Evolutionary conservation across 2,888 invertebrate genomes (phyloP).

Genomic region (Globia sparganii): DNA sequence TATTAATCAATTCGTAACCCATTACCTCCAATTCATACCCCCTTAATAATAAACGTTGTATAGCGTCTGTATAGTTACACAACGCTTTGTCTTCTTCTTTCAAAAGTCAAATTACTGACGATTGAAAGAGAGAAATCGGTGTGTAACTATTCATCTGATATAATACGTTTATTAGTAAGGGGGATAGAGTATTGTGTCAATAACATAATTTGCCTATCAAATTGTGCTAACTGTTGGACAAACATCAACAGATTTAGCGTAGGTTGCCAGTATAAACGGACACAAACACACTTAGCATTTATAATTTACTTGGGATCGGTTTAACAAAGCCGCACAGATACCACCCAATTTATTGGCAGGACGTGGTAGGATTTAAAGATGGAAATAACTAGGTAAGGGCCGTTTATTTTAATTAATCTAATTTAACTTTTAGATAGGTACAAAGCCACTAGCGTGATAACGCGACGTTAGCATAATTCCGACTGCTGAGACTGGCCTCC

Average conservation of each 20-base stretch:
- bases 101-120: no score
- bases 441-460: background rate
- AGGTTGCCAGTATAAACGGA: constrained; percentile 35
- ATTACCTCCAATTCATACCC: no score
- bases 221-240: constrained; percentile 35
- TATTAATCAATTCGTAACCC: background rate
- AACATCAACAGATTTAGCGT: constrained; percentile 44
- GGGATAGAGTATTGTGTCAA: constrained; percentile 2
- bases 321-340: constrained; percentile 29
- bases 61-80: no score
- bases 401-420: constrained; percentile 32
- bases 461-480: background rate
- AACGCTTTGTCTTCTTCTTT: no score
- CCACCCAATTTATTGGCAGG: constrained; percentile 43
- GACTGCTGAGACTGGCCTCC: no score
- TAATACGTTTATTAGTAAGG: no score
- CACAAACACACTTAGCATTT: constrained; percentile 53
- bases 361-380: constrained; percentile 55
- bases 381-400: constrained; percentile 5
- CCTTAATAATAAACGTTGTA: no score
- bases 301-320: constrained; percentile 50
- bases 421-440: constrained; percentile 31
- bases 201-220: constrained; percentile 34
- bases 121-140: no score
- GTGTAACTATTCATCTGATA: no score